These are phyloP conservation scores for Dasyurus viverrinus DNA, from an alignment of 2,113 vertebrate species.

Conservation along the genomic window DNA sequence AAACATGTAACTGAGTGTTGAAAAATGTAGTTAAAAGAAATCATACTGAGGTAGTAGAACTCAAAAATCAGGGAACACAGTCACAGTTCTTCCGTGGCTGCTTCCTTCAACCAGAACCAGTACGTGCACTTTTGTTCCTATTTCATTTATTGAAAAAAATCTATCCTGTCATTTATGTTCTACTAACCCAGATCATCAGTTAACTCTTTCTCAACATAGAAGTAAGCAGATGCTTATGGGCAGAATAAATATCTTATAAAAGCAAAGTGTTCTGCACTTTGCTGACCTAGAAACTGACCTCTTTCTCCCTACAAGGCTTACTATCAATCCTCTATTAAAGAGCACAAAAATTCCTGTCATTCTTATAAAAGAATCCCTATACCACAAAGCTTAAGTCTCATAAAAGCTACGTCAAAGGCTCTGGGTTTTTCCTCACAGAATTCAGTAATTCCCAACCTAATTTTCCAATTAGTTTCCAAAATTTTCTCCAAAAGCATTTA, in stretches of 20 bases:
- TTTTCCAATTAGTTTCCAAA: constrained; percentile 4
- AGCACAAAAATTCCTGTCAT: background rate
- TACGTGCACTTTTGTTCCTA: background rate
- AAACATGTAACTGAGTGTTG: background rate
- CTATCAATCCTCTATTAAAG: background rate
- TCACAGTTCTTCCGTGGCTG: background rate
- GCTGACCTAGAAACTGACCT: background rate
- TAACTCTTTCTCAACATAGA: background rate
- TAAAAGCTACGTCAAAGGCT: background rate
- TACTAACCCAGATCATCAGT: background rate
- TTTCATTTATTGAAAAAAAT: background rate
- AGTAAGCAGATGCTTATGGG: background rate
- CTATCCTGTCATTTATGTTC: background rate
- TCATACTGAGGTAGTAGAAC: background rate
- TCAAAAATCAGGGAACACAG: background rate
- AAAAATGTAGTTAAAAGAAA: background rate
- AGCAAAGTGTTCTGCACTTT: background rate
- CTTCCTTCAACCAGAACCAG: background rate
- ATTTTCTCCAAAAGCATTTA: background rate
- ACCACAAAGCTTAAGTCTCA: background rate
- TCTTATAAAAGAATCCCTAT: background rate
- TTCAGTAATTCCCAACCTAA: constrained; percentile 33
- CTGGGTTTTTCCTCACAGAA: background rate
- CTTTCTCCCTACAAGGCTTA: background rate
- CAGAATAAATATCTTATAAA: background rate